A percentile compares a stretch with the other conserved stretches of the same genome.
phyloP scores from a whole-genome alignment of 37 sponge, comb jelly and placozoan genomes.

The Beroe forskalii region DNA sequence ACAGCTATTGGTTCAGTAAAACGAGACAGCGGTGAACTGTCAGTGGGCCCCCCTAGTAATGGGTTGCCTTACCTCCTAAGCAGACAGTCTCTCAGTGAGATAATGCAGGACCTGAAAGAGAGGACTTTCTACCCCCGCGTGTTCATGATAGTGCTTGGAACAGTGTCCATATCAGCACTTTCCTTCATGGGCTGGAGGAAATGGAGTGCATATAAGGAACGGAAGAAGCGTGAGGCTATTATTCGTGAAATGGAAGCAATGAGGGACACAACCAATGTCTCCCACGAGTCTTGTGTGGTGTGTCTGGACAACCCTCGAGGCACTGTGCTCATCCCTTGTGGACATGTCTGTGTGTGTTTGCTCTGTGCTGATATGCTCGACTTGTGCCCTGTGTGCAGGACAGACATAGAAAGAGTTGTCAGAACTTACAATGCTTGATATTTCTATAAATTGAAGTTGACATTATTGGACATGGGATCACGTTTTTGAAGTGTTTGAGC shows the following conservation, averaged over 20 bases:
- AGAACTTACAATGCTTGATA: conserved; percentile 53
- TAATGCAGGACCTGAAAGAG: conserved; percentile 31
- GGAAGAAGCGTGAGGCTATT: conserved; percentile 12
- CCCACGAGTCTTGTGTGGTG: conserved; percentile 28
- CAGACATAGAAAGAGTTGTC: conserved; percentile 14
- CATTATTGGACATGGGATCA: neutral
- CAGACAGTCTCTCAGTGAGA: conserved; percentile 15
- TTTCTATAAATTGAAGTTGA: no score
- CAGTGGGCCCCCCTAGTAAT: neutral
- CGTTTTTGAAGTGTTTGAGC: neutral
- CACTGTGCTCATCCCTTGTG: conserved; percentile 41
- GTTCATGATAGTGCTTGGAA: conserved; percentile 3
- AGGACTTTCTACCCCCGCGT: neutral
- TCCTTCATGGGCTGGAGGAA: neutral
- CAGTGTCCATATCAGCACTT: neutral
- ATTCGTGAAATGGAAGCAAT: conserved; percentile 35
- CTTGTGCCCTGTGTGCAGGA: conserved; percentile 50
- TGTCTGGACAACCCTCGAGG: conserved; percentile 62
- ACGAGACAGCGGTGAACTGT: neutral
- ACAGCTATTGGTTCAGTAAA: conserved; percentile 43
- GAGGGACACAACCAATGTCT: neutral
- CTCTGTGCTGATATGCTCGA: conserved; percentile 20
- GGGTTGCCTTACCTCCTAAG: conserved; percentile 15
- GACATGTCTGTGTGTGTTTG: conserved; percentile 58
- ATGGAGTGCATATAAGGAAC: neutral